These are phyloP conservation scores for Tupaia chinensis DNA, from an alignment of 2,113 vertebrate genomes.

Conservation along the genomic window DNA sequence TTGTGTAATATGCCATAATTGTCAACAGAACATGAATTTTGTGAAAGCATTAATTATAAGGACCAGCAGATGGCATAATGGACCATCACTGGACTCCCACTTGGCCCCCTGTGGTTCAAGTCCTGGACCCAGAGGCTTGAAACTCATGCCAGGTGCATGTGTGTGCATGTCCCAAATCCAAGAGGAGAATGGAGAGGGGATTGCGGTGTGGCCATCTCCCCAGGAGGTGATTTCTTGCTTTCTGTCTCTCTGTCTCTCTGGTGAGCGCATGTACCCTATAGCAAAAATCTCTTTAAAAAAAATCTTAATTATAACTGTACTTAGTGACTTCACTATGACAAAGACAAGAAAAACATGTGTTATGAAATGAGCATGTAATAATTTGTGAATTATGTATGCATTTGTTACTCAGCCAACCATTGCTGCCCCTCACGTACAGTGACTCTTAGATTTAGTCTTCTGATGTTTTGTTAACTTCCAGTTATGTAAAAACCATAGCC, in stretches of 20 bases:
- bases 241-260: too few species aligned
- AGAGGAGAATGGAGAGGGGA: too few species aligned
- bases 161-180: too few species aligned
- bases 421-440: neutral
- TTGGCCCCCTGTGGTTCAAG: too few species aligned
- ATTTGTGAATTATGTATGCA: neutral
- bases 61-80: too few species aligned
- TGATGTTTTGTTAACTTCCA: neutral
- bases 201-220: too few species aligned
- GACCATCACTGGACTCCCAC: too few species aligned
- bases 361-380: neutral
- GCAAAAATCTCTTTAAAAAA: neutral
- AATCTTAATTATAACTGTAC: neutral
- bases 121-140: too few species aligned
- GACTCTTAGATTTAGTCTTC: conserved; percentile 1
- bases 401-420: neutral
- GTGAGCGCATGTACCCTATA: too few species aligned
- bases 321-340: conserved; percentile 32
- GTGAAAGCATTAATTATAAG: neutral
- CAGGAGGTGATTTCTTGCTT: too few species aligned
- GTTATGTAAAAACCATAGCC: neutral
- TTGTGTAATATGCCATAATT: conserved; percentile 27
- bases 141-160: too few species aligned
- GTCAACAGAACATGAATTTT: conserved; percentile 36
- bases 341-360: conserved; percentile 46